These are phyloP conservation scores for Rhabdomys pumilio DNA, from an alignment of 2,797 vertebrate species.

Conservation along the genomic window DNA sequence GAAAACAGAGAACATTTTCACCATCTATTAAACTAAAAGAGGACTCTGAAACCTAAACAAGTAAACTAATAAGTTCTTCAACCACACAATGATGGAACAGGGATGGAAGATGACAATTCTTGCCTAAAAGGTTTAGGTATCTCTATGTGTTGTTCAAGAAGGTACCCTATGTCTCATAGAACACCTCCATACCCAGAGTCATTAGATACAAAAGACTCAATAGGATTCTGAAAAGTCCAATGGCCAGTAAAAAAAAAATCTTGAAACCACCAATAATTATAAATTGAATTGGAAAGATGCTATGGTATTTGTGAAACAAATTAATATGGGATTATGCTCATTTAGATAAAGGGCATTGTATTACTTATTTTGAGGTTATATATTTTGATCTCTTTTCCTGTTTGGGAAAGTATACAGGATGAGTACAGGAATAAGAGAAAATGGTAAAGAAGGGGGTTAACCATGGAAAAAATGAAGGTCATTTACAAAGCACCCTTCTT, in stretches of 20 bases:
- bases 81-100: background rate
- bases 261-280: background rate
- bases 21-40: background rate
- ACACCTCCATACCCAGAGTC: background rate
- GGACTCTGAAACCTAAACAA: background rate
- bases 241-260: background rate
- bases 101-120: background rate
- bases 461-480: background rate
- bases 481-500: background rate
- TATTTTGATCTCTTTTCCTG: background rate
- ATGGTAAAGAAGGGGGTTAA: rapidly evolving
- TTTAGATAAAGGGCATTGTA: background rate
- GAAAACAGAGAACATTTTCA: background rate
- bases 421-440: no score
- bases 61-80: background rate
- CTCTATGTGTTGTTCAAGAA: background rate
- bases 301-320: background rate
- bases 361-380: background rate
- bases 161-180: background rate
- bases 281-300: background rate
- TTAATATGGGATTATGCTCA: background rate
- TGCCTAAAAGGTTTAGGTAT: background rate
- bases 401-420: background rate
- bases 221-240: background rate
- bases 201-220: background rate